Evolutionary conservation across 2,888 invertebrate genomes (phyloP), one percentile per base, ranked within the genome.

Genomic region (Taphrorychus bicolor): DNA sequence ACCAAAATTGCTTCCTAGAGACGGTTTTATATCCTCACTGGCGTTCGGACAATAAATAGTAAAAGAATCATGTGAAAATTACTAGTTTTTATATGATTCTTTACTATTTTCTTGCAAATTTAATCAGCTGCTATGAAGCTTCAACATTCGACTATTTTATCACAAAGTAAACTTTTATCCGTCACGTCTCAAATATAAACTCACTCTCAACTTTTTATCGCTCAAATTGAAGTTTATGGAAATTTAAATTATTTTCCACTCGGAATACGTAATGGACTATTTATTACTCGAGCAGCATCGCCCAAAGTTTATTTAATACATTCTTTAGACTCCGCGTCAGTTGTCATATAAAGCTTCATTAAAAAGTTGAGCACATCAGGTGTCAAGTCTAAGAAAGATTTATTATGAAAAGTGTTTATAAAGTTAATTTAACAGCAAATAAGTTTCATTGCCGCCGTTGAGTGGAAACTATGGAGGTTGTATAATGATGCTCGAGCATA

Each of bases 291-390:
- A 54, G 54, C 45, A 42, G 41, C 65, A 48, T 59, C 32, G 32
- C 32, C 32, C 32, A 66, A 66, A 66, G 49, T 66, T 59, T 66
- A 60, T 66, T 59, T 60, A 66, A 60, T 60, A 66, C 62, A 61
- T 67, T 60, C 51, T 58, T 59, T 52, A 52, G 58, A 41, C 56
- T 17, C 22, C 53, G n/a, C 62, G 53, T 67, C 67, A 67, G 51
- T 52, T 67, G 61, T 62, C 66, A 58, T 57, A 58, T 67, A 58
- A 67, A 67, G 48, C 58, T 62, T 67, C 60, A 62, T 58, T 67
- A 52, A 57, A 58, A 58, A 57, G 61, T 61, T 61, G 14, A 59
- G 58, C 40, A 42, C 23, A 9, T 18, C 49, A 65, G 53, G 65
- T 59, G 65, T 59, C 59, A 45, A 17, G 59, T n/a, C 40, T 22